Conservation (phyloP, 2,113 vertebrate species). For the Phylloscopus whistleri region DNA sequence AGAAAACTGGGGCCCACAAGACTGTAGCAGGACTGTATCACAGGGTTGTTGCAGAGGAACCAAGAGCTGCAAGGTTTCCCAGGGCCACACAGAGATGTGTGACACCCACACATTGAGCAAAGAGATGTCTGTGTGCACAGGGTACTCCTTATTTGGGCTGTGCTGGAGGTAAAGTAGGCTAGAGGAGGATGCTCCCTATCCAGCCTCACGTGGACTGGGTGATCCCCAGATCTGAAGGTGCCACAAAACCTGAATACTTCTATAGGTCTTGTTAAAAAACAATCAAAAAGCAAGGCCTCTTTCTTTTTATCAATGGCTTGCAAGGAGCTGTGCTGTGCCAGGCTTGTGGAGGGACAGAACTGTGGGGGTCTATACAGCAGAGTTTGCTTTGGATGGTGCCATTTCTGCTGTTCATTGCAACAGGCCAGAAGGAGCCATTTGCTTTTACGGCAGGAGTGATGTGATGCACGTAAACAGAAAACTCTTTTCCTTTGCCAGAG, state of each 20-base stretch:
- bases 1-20: background rate
- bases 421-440: background rate
- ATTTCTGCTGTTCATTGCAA: background rate
- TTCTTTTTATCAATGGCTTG: background rate
- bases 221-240: background rate
- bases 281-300: background rate
- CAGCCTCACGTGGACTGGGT: background rate
- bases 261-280: background rate
- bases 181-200: background rate
- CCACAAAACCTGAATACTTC: background rate
- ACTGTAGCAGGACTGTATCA: background rate
- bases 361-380: background rate
- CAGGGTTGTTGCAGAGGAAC: background rate
- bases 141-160: background rate
- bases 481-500: background rate
- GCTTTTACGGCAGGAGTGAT: background rate
- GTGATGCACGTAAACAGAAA: background rate
- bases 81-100: accelerated
- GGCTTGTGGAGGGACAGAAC: background rate
- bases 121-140: background rate
- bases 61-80: background rate
- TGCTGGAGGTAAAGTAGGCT: background rate
- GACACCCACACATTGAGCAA: background rate
- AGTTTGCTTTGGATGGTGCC: background rate
- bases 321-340: background rate